Evolutionary conservation across 37 sponge, comb jelly and placozoan genomes (phyloP), one percentile per base, ranked within the genome.

Genomic region (Halichondria panicea): DNA sequence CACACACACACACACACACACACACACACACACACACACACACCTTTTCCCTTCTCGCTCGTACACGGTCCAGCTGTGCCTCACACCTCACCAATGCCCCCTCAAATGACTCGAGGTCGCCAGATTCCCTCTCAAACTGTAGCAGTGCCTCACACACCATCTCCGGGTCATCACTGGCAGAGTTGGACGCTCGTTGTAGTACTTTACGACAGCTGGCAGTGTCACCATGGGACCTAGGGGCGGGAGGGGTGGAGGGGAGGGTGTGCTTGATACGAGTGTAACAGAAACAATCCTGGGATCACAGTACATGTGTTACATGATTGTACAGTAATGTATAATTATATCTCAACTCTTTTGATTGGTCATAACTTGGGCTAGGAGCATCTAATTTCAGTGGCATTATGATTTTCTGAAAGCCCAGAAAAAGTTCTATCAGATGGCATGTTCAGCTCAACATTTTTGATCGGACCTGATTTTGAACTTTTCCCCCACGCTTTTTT

Each of bases 91-190:
- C 75, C 42, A 56, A 34, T 1, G 91, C 91, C 0, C 52, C 44
- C 78, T 79, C 77, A 32, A 55, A 76, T 28, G 52, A 76, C 40
- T 80, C 81, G 61, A 90, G 58, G 8, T 35, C 76, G 4, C 91
- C 94, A 38, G 76, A 63, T 63, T 84, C 83, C 45, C 91, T 75
- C 80, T 93, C 94, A 81, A 93, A 86, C 66, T 70, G 64, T n/a
- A 93, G 83, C 39, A 78, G 52, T 2, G 74, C 55, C 63, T 76
- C 75, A 68, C 75, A 89, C 66, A 89, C 76, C 36, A 41, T 35
- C 55, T 86, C 83, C 0, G 91, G 83, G 39, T 85, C 71, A 50
- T 93, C 94, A 43, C 82, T 84, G 35, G 76, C 90, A 9, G 87
- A 85, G 55, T 85, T 79, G 25, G 89, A 76, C 0, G 86, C 91